A percentile compares a stretch with the other conserved stretches of the same genome.
Evolutionary conservation across 2,888 invertebrate species (phyloP).

Genomic region (Seira sanloemensis): DNA sequence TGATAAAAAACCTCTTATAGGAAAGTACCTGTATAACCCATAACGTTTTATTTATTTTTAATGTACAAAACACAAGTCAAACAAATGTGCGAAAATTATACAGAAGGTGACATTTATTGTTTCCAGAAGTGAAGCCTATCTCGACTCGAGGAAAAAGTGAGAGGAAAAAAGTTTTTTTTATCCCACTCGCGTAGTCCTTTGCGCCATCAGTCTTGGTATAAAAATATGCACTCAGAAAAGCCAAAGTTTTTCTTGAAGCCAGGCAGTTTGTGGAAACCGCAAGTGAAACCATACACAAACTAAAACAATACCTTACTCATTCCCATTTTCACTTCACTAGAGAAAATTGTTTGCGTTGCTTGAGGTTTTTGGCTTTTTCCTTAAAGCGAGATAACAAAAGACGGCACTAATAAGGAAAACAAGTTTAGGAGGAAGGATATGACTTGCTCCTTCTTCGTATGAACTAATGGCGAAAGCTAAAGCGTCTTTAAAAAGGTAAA

Average conservation of each 20-base stretch:
- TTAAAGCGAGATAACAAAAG: too few species aligned
- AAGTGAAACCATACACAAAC: background rate
- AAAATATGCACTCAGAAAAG: too few species aligned
- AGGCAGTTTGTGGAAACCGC: background rate
- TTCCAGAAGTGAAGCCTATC: background rate
- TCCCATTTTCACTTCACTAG: background rate
- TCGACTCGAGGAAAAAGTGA: background rate
- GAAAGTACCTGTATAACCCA: slow-evolving; percentile 9
- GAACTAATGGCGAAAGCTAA: too few species aligned
- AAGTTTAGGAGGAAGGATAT: too few species aligned
- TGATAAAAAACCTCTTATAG: background rate
- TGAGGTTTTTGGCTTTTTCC: too few species aligned
- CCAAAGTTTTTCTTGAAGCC: background rate
- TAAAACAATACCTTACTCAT: background rate
- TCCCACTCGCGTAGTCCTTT: background rate
- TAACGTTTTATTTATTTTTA: slow-evolving; percentile 13
- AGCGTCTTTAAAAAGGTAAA: too few species aligned
- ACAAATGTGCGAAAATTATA: slow-evolving; percentile 62
- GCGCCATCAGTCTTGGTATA: background rate
- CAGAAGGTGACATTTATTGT: slow-evolving; percentile 59
- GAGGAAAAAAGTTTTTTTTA: too few species aligned
- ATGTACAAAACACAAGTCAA: slow-evolving; percentile 22
- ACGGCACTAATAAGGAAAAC: too few species aligned
- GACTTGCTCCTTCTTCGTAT: too few species aligned
- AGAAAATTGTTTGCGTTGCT: too few species aligned